Evolutionary conservation across 2,888 invertebrate species (phyloP).

Genomic region (Pammene fasciana): DNA sequence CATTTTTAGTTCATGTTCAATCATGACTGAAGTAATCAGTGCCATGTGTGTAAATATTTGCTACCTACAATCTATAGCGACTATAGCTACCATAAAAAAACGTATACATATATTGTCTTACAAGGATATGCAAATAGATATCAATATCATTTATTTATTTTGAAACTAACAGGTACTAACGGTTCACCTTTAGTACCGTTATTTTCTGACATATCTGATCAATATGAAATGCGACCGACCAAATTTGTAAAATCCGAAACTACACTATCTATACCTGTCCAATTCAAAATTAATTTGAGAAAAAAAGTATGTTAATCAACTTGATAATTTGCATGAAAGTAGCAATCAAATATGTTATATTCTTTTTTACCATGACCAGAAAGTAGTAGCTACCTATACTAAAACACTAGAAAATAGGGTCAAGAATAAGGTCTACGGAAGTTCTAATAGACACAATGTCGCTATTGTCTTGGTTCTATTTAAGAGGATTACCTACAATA

Average conservation of each 20-base stretch:
- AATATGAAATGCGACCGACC: neutral
- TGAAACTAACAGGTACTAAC: neutral
- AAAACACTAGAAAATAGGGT: neutral
- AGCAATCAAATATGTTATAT: too few species aligned
- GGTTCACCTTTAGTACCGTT: neutral
- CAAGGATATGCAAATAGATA: neutral
- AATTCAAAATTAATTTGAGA: too few species aligned
- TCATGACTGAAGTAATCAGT: neutral
- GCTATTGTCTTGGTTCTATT: slow-evolving; percentile 11
- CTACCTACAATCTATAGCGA: neutral
- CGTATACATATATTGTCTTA: too few species aligned
- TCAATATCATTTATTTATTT: slow-evolving; percentile 6
- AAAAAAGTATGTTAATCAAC: too few species aligned
- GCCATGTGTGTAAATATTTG: neutral
- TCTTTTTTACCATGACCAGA: neutral
- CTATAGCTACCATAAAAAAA: neutral
- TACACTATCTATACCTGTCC: too few species aligned
- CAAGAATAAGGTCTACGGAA: slow-evolving; percentile 17
- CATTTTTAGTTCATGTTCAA: neutral
- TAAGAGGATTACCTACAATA: neutral
- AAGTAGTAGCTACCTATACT: neutral
- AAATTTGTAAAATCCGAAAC: neutral
- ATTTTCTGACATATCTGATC: neutral
- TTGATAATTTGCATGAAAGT: too few species aligned
- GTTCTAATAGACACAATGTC: slow-evolving; percentile 16